Conservation (phyloP, 2,888 invertebrate genomes). For the Hofmannophila pseudospretella region DNA sequence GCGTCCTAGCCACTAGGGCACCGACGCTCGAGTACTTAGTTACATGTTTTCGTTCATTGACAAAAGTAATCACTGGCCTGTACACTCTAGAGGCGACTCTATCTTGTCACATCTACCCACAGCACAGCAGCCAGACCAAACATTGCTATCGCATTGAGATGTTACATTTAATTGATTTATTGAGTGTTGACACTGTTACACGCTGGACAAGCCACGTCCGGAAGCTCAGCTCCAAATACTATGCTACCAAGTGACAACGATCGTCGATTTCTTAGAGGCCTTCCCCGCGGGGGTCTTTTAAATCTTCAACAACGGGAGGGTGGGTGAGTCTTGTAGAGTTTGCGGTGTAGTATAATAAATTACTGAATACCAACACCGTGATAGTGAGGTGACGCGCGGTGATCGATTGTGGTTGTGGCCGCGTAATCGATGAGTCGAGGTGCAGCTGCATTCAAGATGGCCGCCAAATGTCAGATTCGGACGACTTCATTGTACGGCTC, state of each 20-base stretch:
- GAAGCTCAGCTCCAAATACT: slow-evolving; percentile 40
- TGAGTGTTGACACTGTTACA: slow-evolving; percentile 61
- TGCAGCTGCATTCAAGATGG: slow-evolving; percentile 49
- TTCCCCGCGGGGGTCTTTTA: not conserved
- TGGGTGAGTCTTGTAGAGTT: not conserved
- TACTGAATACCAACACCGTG: slow-evolving; percentile 42
- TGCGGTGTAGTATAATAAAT: slow-evolving; percentile 63
- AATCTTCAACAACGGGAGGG: not conserved
- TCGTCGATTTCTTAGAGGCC: not conserved
- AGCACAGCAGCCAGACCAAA: slow-evolving; percentile 13
- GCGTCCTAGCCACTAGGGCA: no score
- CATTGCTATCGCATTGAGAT: slow-evolving; percentile 45
- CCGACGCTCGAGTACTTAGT: no score
- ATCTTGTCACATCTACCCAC: slow-evolving; percentile 4
- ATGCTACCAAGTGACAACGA: not conserved
- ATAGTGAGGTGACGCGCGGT: slow-evolving; percentile 39
- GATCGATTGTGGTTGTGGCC: slow-evolving; percentile 46
- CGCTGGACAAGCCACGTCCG: slow-evolving; percentile 42
- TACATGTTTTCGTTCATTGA: not conserved
- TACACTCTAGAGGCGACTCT: not conserved
- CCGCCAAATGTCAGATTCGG: slow-evolving; percentile 25
- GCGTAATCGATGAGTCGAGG: slow-evolving; percentile 35
- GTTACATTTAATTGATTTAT: slow-evolving; percentile 70
- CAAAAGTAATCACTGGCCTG: not conserved
- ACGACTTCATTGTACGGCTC: slow-evolving; percentile 21